Conservation (phyloP, 1,140 invertebrate genomes). For the Cyrtorhinus lividipennis region DNA sequence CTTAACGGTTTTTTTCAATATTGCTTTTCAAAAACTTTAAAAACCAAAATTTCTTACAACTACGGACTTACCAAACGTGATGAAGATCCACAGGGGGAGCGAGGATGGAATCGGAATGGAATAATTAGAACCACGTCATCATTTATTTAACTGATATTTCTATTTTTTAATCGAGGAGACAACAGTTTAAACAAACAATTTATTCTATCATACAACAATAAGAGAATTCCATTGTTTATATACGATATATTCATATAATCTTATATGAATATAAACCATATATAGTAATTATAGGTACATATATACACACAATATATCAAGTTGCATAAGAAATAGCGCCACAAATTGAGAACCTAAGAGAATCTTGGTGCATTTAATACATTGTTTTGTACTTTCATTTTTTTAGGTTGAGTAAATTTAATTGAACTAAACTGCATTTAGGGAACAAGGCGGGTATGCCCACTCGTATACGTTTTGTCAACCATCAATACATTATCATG, state of each 20-base stretch:
- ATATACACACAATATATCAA: constrained; percentile 20
- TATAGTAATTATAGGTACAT: constrained; percentile 20
- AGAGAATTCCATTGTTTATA: constrained; percentile 21
- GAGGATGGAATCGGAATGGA: no score
- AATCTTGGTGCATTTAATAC: constrained; percentile 20
- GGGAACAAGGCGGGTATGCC: constrained; percentile 18
- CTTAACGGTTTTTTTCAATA: no score
- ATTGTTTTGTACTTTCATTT: constrained; percentile 19
- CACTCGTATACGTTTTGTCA: constrained; percentile 14
- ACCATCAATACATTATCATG: constrained; percentile 5
- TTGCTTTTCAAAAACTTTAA: no score
- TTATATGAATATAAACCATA: constrained; percentile 20
- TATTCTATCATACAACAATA: constrained; percentile 22
- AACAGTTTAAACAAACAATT: constrained; percentile 22
- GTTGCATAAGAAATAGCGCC: constrained; percentile 19
- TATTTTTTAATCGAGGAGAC: constrained; percentile 21
- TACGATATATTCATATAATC: constrained; percentile 19
- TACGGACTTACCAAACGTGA: no score
- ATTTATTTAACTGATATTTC: constrained; percentile 19
- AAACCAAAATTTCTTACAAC: no score
- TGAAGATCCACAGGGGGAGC: no score
- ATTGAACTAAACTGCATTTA: constrained; percentile 14
- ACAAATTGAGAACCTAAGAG: constrained; percentile 17
- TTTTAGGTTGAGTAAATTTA: constrained; percentile 17
- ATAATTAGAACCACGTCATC: neutral